Evolutionary conservation across 2,113 vertebrate species (phyloP).

Genomic region (Pampusana beccarii): DNA sequence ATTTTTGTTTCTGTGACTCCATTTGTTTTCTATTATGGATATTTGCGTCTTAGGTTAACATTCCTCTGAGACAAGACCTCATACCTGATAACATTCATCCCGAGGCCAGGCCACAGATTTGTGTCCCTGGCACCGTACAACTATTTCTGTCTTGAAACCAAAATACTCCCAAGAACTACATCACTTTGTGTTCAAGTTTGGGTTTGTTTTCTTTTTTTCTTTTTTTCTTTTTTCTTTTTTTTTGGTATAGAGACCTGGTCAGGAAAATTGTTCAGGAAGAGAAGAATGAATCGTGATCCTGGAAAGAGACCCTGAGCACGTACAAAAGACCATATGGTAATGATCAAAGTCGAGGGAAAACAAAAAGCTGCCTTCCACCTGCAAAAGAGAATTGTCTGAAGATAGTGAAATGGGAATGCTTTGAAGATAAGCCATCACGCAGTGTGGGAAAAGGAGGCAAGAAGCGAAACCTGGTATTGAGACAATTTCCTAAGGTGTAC

Average conservation of each 20-base stretch:
- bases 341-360: slow-evolving; percentile 49
- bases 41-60: slow-evolving; percentile 12
- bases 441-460: slow-evolving; percentile 62
- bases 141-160: slow-evolving; percentile 7
- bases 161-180: slow-evolving; percentile 31
- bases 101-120: not conserved
- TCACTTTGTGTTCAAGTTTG: not conserved
- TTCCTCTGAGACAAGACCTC: slow-evolving; percentile 42
- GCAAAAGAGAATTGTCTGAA: slow-evolving; percentile 64
- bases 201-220: too few relatives aligned
- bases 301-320: not conserved
- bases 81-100: slow-evolving; percentile 35
- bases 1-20: slow-evolving; percentile 51
- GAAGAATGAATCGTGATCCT: not conserved
- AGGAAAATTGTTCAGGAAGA: not conserved
- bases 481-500: slow-evolving; percentile 33
- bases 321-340: slow-evolving; percentile 51
- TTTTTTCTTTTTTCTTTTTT: not conserved
- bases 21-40: slow-evolving; percentile 45
- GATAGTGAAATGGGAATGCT: slow-evolving; percentile 62
- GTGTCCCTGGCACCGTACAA: not conserved
- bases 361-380: slow-evolving; percentile 59
- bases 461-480: slow-evolving; percentile 43
- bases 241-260: not conserved
- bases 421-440: slow-evolving; percentile 67